A percentile compares a stretch with the other conserved stretches of the same genome.
These are phyloP conservation scores for Cephalophus harveyi DNA, from an alignment of 2,113 vertebrate species.

Conservation along the genomic window DNA sequence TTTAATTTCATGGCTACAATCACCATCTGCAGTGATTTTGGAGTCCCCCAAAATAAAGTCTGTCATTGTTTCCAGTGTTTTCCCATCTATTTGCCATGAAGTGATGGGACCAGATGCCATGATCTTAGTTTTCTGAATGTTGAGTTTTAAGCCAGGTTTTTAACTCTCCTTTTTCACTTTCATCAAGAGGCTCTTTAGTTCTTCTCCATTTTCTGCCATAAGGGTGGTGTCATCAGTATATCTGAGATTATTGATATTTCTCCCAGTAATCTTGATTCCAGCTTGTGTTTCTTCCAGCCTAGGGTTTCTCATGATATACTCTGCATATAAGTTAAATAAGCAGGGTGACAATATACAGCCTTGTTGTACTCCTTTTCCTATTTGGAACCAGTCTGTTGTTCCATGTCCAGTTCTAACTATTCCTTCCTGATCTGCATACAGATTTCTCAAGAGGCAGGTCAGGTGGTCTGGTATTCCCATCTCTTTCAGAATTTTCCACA, in stretches of 20 bases:
- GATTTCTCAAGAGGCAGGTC: not conserved
- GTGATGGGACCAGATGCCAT: not conserved
- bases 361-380: not conserved
- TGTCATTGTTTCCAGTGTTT: not conserved
- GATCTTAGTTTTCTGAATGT: not conserved
- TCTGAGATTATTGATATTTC: not conserved
- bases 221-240: not conserved
- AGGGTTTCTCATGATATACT: not conserved
- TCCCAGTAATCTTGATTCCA: not conserved
- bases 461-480: not conserved
- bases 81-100: not conserved
- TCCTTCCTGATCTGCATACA: not conserved
- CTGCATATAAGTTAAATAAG: not conserved
- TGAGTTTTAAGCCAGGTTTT: not conserved
- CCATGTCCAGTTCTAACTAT: not conserved
- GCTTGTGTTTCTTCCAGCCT: not conserved
- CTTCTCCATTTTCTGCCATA: not conserved
- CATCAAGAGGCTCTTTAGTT: not conserved
- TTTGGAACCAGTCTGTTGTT: not conserved
- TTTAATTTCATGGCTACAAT: not conserved
- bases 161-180: not conserved
- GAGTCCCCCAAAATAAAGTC: not conserved
- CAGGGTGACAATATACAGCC: not conserved
- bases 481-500: not conserved
- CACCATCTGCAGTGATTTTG: not conserved